These are phyloP conservation scores for Cherax destructor DNA, from an alignment of 1,140 invertebrate species.

Conservation along the genomic window DNA sequence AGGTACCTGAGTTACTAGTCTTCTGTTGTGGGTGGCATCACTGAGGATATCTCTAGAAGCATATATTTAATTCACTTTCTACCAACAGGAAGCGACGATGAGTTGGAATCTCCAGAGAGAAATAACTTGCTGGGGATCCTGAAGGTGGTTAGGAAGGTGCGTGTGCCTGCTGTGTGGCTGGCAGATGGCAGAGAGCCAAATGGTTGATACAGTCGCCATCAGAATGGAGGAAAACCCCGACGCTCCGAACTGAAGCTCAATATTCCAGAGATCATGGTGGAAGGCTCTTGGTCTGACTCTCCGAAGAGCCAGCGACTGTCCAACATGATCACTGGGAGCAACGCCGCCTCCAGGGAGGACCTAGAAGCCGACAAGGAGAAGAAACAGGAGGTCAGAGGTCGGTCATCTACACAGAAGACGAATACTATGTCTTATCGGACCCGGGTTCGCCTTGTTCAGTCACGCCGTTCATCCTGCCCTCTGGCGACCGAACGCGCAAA, in stretches of 20 bases:
- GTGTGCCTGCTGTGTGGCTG: conserved; percentile 10
- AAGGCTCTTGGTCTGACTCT: conserved; percentile 11
- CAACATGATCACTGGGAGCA: conserved; percentile 58
- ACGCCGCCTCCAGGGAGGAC: conserved; percentile 21
- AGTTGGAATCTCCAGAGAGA: background rate
- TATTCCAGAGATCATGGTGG: background rate
- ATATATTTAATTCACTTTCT: background rate
- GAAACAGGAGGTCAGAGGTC: background rate
- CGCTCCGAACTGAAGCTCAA: background rate
- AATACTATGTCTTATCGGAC: background rate
- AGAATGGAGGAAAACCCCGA: background rate
- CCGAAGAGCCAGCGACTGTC: conserved; percentile 39
- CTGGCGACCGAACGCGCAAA: background rate
- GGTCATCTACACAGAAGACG: conserved; percentile 19
- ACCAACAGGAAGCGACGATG: background rate
- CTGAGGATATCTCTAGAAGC: no score
- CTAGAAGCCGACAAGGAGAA: conserved; percentile 18
- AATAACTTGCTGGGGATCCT: background rate
- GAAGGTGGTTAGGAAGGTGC: conserved; percentile 16
- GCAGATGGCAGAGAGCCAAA: background rate
- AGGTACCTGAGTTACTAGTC: no score
- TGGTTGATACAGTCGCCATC: background rate
- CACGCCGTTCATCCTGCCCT: conserved; percentile 48
- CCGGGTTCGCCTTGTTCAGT: conserved; percentile 50
- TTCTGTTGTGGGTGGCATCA: no score